Percentiles rank a stretch among this genome's conserved stretches.
Conservation (phyloP, 2,797 vertebrate species). For the Peromyscus melanophrys region DNA sequence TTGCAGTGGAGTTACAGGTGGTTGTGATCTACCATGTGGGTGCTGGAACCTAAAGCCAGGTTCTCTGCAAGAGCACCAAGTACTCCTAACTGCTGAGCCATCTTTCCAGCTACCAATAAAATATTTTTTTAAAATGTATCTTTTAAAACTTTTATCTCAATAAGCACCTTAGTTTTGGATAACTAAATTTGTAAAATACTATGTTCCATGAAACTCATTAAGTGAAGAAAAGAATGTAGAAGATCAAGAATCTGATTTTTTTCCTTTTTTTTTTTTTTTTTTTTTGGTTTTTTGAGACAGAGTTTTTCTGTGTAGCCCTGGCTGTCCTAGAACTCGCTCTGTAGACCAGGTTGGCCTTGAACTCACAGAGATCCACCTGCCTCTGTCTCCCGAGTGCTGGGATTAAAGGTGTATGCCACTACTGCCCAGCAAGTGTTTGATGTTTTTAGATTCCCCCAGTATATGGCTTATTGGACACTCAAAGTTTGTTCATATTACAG, state of each 20-base stretch:
- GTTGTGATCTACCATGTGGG: neutral
- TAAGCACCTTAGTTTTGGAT: conserved; percentile 3
- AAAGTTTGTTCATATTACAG: neutral
- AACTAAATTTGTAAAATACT: conserved; percentile 1
- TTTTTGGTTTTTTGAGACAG: neutral
- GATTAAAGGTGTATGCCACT: neutral
- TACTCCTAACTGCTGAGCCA: neutral
- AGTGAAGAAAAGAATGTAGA: neutral
- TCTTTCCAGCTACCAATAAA: neutral
- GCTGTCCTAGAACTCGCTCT: neutral
- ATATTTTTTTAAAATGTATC: neutral
- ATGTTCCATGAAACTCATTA: neutral
- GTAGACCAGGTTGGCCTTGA: neutral
- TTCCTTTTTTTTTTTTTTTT: neutral
- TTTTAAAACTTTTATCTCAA: conserved; percentile 14
- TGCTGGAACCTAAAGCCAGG: neutral
- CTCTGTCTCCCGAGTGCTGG: neutral
- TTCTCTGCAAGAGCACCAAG: neutral
- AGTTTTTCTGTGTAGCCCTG: neutral
- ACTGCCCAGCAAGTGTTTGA: neutral
- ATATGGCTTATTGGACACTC: neutral
- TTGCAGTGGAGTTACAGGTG: neutral
- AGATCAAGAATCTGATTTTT: neutral
- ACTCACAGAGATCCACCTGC: neutral
- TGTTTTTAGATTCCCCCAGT: neutral